Conservation (phyloP, 2,888 invertebrate species). For the Tetropium fuscum region DNA sequence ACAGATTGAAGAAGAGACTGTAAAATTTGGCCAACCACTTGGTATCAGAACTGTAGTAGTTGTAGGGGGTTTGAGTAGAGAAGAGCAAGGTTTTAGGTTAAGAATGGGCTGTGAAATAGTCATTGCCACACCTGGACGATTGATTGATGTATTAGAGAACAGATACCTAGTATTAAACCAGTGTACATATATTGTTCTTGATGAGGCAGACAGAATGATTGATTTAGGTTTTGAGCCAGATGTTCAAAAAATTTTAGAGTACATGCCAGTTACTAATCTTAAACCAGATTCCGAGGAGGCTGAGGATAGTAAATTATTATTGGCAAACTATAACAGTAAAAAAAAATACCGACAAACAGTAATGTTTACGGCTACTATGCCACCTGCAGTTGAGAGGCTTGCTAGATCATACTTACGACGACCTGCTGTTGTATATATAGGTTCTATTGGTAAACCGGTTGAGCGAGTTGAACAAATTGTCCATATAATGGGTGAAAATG, state of each 20-base stretch:
- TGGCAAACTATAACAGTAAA: conserved; percentile 95
- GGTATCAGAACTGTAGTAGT: conserved; percentile 95
- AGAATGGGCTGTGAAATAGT: conserved; percentile 99
- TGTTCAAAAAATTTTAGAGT: conserved; percentile 97
- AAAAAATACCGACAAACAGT: conserved; percentile 99
- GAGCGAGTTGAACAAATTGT: conserved; percentile 98
- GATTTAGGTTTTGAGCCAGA: conserved; percentile 99
- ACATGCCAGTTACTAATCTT: conserved; percentile 97
- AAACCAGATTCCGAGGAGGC: conserved; percentile 99
- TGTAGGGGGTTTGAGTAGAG: conserved; percentile 97
- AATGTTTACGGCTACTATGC: conserved; percentile 99
- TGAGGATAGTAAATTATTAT: conserved; percentile 81
- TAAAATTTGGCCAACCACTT: conserved; percentile 94
- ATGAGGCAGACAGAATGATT: conserved; percentile 99
- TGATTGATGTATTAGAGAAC: conserved; percentile 98
- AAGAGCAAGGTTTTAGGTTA: conserved; percentile 97
- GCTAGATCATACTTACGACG: conserved; percentile 94
- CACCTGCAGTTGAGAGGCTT: conserved; percentile 95
- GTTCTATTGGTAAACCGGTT: conserved; percentile 94
- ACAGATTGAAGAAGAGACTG: conserved; percentile 99
- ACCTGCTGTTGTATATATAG: conserved; percentile 97
- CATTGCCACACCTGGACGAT: conserved; percentile 99
- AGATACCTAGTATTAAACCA: conserved; percentile 93
- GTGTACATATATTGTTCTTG: conserved; percentile 97
- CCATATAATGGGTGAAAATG: conserved; percentile 93